phyloP scores from a whole-genome alignment of 2,113 vertebrate species.

The Pseudorhombus dupliciocellatus region DNA sequence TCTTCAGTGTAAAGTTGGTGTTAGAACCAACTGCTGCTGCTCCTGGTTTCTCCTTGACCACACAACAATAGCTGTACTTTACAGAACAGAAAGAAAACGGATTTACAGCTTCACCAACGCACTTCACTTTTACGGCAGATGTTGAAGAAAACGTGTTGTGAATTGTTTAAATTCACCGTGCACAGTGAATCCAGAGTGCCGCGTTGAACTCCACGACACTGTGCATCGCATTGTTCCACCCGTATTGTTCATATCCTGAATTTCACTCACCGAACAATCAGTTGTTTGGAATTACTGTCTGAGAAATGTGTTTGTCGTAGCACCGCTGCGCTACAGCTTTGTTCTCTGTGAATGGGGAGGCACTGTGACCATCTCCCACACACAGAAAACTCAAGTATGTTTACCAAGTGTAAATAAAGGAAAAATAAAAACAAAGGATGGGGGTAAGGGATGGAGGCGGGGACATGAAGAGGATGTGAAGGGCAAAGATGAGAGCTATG shows the following conservation, averaged over 20 bases:
- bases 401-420: constrained; percentile 73
- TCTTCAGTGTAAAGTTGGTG: not conserved
- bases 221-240: constrained; percentile 24
- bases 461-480: constrained; percentile 77
- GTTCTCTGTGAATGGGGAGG: constrained; percentile 47
- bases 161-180: constrained; percentile 44
- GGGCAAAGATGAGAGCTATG: constrained; percentile 80
- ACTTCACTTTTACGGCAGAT: constrained; percentile 12
- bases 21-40: not conserved
- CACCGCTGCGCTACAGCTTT: constrained; percentile 37
- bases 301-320: constrained; percentile 36
- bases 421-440: constrained; percentile 36
- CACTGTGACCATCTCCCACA: constrained; percentile 60
- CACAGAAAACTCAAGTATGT: constrained; percentile 67
- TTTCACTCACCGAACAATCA: constrained; percentile 33
- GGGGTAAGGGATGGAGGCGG: constrained; percentile 40
- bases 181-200: constrained; percentile 11
- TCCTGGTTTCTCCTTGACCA: not conserved
- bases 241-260: constrained; percentile 49
- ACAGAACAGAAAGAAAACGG: constrained; percentile 3
- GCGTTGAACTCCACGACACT: constrained; percentile 30
- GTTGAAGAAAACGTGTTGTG: constrained; percentile 11
- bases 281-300: constrained; percentile 56
- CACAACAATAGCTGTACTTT: constrained; percentile 20
- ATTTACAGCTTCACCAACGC: not conserved